Conservation (phyloP, 2,113 vertebrate genomes). For the Ictalurus punctatus region DNA sequence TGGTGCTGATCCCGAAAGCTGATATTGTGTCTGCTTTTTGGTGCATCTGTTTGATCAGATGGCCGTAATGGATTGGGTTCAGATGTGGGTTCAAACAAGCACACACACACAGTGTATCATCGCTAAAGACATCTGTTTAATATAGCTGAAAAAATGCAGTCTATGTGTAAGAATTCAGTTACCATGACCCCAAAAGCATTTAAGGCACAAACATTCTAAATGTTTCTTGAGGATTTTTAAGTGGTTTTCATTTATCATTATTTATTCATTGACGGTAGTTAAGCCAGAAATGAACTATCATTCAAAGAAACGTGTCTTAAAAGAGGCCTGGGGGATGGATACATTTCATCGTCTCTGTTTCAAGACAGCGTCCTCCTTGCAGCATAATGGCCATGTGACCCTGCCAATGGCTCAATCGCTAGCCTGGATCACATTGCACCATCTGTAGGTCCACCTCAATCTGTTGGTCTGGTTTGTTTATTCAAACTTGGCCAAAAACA, state of each 20-base stretch:
- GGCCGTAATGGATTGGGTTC: conserved; percentile 59
- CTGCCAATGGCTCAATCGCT: neutral
- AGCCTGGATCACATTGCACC: neutral
- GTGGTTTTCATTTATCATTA: neutral
- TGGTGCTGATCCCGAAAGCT: conserved; percentile 53
- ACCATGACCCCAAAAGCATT: conserved; percentile 11
- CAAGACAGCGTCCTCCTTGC: neutral
- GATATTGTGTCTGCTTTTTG: conserved; percentile 55
- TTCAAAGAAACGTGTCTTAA: neutral
- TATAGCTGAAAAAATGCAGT: conserved; percentile 18
- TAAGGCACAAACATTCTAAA: neutral
- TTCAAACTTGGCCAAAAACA: neutral
- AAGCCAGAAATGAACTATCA: neutral
- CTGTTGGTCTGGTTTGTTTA: neutral
- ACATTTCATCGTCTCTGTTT: neutral
- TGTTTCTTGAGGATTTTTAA: neutral
- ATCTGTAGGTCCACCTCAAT: neutral
- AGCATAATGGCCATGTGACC: neutral
- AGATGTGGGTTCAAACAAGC: conserved; percentile 60
- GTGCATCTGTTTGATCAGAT: conserved; percentile 66
- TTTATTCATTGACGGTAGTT: neutral
- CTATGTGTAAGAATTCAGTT: conserved; percentile 23
- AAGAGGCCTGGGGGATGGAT: neutral
- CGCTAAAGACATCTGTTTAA: conserved; percentile 60
- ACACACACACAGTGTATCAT: conserved; percentile 16